These are phyloP conservation scores for Amphipoea lucens DNA, from an alignment of 2,888 invertebrate genomes.

Conservation along the genomic window DNA sequence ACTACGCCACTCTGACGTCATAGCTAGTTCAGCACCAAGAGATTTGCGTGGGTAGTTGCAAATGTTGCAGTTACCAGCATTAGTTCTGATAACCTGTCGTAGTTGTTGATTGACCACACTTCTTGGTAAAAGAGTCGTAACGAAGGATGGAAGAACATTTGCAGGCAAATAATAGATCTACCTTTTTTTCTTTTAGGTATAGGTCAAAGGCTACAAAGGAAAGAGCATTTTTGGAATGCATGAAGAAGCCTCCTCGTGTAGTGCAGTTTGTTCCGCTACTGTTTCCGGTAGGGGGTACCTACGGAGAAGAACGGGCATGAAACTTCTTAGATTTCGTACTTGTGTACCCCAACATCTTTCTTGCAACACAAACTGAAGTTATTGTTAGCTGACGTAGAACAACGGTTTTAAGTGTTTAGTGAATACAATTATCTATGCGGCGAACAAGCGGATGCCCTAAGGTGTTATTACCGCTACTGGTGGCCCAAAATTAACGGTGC, in stretches of 20 bases:
- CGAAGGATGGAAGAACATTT: not conserved
- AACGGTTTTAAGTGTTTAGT: conserved; percentile 30
- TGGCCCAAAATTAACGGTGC: conserved; percentile 44
- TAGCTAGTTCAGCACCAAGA: not conserved
- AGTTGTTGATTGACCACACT: not conserved
- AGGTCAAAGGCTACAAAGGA: not conserved
- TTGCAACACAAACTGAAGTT: not conserved
- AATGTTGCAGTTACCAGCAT: not conserved
- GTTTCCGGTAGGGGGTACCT: too few relatives aligned
- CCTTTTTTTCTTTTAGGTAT: not conserved
- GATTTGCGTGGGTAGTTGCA: conserved; percentile 17
- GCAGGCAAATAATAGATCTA: too few relatives aligned
- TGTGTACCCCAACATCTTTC: not conserved
- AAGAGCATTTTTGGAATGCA: not conserved
- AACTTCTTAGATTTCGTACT: too few relatives aligned
- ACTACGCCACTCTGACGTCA: conserved; percentile 38
- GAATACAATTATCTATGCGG: conserved; percentile 38
- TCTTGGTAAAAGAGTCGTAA: not conserved
- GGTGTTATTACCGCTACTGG: conserved; percentile 26
- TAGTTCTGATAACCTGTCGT: not conserved
- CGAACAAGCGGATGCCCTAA: conserved; percentile 19
- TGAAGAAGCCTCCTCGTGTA: too few relatives aligned
- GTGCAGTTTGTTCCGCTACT: too few relatives aligned
- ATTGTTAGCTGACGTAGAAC: conserved; percentile 7
- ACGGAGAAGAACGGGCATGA: too few relatives aligned